Conservation (phyloP, 2,797 vertebrate species). For the Linurgus olivaceus region DNA sequence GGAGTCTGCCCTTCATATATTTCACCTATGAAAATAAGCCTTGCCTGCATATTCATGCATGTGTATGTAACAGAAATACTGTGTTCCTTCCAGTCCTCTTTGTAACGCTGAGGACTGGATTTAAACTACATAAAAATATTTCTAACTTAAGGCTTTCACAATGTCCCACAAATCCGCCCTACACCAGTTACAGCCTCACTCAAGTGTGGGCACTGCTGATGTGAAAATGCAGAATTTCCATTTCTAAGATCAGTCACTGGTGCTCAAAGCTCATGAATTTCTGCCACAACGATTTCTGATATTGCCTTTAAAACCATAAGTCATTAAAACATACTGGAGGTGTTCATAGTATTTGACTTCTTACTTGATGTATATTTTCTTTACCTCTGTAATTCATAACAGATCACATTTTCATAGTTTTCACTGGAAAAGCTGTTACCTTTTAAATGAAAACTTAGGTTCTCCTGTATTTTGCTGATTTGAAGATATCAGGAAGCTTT, state of each 20-base stretch:
- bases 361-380: constrained; percentile 1
- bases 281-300: background rate
- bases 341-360: background rate
- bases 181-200: background rate
- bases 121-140: background rate
- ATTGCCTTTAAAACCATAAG: background rate
- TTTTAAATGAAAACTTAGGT: background rate
- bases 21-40: background rate
- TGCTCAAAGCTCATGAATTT: background rate
- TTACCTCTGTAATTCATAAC: constrained; percentile 11
- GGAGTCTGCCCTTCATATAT: background rate
- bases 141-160: background rate
- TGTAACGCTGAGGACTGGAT: background rate
- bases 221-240: background rate
- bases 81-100: background rate
- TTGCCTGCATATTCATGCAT: background rate
- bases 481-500: background rate
- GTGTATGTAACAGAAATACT: background rate
- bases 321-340: background rate
- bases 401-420: background rate
- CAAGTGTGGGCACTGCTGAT: background rate
- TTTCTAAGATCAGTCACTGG: background rate
- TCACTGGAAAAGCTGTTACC: background rate
- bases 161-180: background rate
- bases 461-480: background rate